Conservation (phyloP, 2,888 invertebrate genomes). For the Cepaea hortensis region DNA sequence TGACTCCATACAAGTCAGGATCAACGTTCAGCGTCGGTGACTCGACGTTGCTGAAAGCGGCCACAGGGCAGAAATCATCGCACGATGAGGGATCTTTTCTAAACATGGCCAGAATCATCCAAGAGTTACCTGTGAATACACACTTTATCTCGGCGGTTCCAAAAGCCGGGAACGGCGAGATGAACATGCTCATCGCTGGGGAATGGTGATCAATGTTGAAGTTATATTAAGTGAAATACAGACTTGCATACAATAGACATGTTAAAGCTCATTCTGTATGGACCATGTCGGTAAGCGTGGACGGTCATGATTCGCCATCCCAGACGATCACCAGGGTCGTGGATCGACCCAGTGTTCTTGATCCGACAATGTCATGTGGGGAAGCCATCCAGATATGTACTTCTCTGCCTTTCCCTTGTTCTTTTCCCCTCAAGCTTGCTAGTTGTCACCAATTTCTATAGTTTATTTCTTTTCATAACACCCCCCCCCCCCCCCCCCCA, state of each 20-base stretch:
- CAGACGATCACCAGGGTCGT: too few relatives aligned
- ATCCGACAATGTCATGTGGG: too few relatives aligned
- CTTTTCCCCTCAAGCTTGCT: too few relatives aligned
- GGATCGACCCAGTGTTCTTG: too few relatives aligned
- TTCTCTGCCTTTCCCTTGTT: too few relatives aligned
- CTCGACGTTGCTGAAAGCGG: not conserved
- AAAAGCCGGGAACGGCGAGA: slow-evolving; percentile 22
- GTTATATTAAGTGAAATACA: not conserved
- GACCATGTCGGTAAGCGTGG: too few relatives aligned
- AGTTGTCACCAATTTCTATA: too few relatives aligned
- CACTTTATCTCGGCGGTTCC: slow-evolving; percentile 28
- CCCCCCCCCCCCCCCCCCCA: too few relatives aligned
- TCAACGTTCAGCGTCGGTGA: slow-evolving; percentile 21
- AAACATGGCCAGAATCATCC: slow-evolving; percentile 31
- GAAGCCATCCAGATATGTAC: too few relatives aligned
- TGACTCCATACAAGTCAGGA: slow-evolving; percentile 1
- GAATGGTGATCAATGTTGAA: not conserved
- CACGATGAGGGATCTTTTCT: not conserved
- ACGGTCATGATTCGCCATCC: too few relatives aligned
- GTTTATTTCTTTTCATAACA: too few relatives aligned
- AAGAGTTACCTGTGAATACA: not conserved
- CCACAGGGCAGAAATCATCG: slow-evolving; percentile 28
- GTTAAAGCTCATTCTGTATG: too few relatives aligned
- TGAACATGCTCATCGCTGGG: slow-evolving; percentile 36
- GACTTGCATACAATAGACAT: not conserved